A percentile compares a stretch with the other conserved stretches of the same genome.
Conservation (phyloP, 2,113 vertebrate genomes). For the Monarcha castaneiventris region DNA sequence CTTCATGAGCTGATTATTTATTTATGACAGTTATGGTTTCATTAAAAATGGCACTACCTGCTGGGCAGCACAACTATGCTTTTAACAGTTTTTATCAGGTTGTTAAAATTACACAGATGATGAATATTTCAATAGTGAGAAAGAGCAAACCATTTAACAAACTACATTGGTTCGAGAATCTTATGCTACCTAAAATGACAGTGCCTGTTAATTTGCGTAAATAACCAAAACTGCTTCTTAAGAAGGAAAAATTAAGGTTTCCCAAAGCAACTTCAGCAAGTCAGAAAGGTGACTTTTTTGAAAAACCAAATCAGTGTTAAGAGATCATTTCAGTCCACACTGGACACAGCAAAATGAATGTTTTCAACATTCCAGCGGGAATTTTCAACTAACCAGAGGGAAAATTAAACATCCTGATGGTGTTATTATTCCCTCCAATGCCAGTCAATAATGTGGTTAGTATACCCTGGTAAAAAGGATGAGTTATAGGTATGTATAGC, state of each 20-base stretch:
- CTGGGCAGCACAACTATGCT: slow-evolving; percentile 75
- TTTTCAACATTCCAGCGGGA: neutral
- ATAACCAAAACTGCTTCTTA: slow-evolving; percentile 26
- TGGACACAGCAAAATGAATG: neutral
- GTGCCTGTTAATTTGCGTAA: slow-evolving; percentile 51
- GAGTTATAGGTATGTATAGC: neutral
- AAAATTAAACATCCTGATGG: neutral
- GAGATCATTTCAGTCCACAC: neutral
- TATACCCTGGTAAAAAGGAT: neutral
- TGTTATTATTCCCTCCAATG: neutral
- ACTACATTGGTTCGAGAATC: slow-evolving; percentile 35
- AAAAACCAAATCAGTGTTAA: neutral
- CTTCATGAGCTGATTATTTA: slow-evolving; percentile 72
- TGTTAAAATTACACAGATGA: slow-evolving; percentile 73
- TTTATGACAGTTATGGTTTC: slow-evolving; percentile 71
- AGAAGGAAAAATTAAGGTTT: slow-evolving; percentile 25
- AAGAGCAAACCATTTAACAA: slow-evolving; percentile 68
- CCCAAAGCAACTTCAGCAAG: neutral
- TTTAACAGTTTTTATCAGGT: slow-evolving; percentile 77
- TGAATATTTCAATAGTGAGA: slow-evolving; percentile 78
- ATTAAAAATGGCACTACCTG: slow-evolving; percentile 76
- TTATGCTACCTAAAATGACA: slow-evolving; percentile 43
- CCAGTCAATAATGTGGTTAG: neutral
- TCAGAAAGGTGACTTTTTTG: neutral
- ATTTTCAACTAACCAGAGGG: neutral